A percentile compares a stretch with the other conserved stretches of the same genome.
These are phyloP conservation scores for Sebastes trivittatus DNA, from an alignment of 2,797 vertebrate genomes.

Conservation along the genomic window DNA sequence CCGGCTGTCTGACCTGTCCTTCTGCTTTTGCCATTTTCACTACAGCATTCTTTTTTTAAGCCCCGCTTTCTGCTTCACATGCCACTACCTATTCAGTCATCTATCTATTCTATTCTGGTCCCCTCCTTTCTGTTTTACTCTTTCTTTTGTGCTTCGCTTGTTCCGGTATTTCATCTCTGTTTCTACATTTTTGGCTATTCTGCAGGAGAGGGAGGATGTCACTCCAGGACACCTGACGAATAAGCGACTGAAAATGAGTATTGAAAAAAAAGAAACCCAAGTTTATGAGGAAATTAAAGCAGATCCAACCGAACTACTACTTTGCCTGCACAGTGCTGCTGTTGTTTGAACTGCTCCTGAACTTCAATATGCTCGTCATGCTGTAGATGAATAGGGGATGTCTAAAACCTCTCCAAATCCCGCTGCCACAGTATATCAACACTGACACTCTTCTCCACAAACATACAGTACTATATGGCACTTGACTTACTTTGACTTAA, in stretches of 20 bases:
- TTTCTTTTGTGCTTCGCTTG: background rate
- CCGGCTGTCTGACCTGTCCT: background rate
- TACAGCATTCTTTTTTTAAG: background rate
- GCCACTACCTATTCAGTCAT: constrained; percentile 10
- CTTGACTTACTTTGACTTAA: too few species aligned
- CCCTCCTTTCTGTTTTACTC: background rate
- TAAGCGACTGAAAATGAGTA: background rate
- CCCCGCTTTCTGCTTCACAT: background rate
- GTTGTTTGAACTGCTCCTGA: background rate
- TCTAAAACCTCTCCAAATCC: background rate
- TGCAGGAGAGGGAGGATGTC: background rate
- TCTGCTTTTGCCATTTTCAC: background rate
- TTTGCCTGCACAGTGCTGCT: background rate
- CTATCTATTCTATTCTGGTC: background rate
- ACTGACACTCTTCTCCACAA: background rate
- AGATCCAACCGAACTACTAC: background rate
- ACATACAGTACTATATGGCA: background rate
- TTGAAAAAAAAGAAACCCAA: background rate
- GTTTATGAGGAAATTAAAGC: background rate
- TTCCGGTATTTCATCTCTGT: background rate
- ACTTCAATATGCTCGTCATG: background rate
- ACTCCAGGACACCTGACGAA: background rate
- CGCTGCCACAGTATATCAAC: background rate
- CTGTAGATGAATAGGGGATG: background rate
- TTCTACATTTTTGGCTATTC: constrained; percentile 3